These are phyloP conservation scores for Rhagoletis pomonella DNA, from an alignment of 1,140 invertebrate species.

Conservation along the genomic window DNA sequence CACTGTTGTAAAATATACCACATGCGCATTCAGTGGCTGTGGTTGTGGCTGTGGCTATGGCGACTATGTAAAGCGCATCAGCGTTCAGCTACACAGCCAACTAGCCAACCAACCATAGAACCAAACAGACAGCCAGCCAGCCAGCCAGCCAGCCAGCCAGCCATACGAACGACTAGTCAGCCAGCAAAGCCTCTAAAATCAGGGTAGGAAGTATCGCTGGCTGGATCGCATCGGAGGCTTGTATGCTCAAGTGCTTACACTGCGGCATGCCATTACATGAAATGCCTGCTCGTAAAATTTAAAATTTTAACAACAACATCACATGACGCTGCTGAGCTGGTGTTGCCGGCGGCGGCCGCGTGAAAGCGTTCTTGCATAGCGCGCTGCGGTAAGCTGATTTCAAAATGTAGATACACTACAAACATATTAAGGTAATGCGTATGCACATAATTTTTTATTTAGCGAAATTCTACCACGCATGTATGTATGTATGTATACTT, in stretches of 20 bases:
- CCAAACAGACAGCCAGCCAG: not conserved
- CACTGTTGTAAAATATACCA: not conserved
- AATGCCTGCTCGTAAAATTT: constrained; percentile 52
- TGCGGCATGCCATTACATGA: constrained; percentile 46
- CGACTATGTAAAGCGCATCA: constrained; percentile 17
- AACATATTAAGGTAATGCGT: constrained; percentile 18
- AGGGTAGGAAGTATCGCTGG: not conserved
- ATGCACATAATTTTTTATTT: not conserved
- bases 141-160: not conserved
- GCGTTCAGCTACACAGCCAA: not conserved
- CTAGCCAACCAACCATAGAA: not conserved
- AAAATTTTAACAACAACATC: constrained; percentile 47
- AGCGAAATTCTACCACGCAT: not conserved
- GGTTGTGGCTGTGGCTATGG: not conserved
- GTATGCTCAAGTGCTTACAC: constrained; percentile 42
- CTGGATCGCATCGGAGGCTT: not conserved
- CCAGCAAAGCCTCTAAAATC: not conserved
- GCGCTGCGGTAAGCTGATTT: not conserved
- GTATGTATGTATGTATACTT: no score
- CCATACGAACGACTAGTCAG: no score
- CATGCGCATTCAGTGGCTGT: not conserved
- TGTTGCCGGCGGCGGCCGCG: no score
- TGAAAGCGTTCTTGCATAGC: not conserved
- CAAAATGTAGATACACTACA: not conserved
- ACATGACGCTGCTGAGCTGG: no score